Evolutionary conservation across 2,113 vertebrate genomes (phyloP), one percentile per base, ranked within the genome.

Genomic region (Trichechus manatus): DNA sequence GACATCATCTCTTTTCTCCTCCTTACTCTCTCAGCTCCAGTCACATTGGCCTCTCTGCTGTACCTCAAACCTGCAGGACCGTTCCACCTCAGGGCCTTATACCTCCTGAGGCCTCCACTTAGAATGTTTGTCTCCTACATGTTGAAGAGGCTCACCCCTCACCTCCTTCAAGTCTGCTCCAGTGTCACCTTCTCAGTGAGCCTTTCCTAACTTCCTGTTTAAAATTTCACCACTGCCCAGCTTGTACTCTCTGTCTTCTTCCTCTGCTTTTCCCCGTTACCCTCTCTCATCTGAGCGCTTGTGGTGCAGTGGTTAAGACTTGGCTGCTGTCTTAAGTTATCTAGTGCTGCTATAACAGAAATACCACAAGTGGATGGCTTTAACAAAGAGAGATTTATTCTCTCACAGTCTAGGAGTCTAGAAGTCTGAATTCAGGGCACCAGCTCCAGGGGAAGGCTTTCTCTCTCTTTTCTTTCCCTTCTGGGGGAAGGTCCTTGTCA

Each of bases 171-270:
- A 7, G 53, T 23, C 63, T 61, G 36, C 22, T 5, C 61, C 20
- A 20, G 13, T 1, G 33, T 25, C 53, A 25, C 42, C 56, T 53
- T 59, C 92, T 44, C 6, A 2, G 19, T 0, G 50, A 20, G 3
- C 50, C 36, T 33, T 19, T 13, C 36, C 59, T n/a, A 4, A 20
- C 36, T 13, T 36, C 70, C 23, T 27, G 42, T 7, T 5, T 10
- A 2, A 66, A 56, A 53, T 59, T 1, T 4, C 11, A 0, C 20
- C 31, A 1, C 47, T 47, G 3, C 42, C 53, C 33, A 10, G 7
- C 22, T n/a, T 2, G 0, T 31, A 2, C 22, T 82, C 50, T 20
- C 53, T 23, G 27, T 53, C 22, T 13, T 11, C 63, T 8, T 39
- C n/a, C 11, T 15, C 5, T 3, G 39, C 15, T 42, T 4, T 36